phyloP scores from a whole-genome alignment of 2,797 vertebrate genomes.

The Cephalopachus bancanus region DNA sequence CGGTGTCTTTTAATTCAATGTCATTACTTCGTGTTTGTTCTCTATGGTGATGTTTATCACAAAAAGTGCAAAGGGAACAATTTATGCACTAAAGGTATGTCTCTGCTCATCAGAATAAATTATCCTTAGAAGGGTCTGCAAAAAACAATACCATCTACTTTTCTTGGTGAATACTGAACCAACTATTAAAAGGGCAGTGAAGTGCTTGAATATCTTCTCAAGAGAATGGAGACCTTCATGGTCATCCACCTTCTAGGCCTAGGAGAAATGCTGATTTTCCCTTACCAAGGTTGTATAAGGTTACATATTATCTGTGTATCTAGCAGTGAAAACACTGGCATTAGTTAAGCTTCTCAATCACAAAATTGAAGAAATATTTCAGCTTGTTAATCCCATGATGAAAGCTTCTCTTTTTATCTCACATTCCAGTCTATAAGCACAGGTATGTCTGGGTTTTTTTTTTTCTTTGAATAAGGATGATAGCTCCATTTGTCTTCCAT shows the following conservation, averaged over 20 bases:
- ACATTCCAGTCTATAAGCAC: neutral
- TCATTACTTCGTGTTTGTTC: slow-evolving; percentile 71
- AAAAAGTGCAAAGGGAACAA: slow-evolving; percentile 52
- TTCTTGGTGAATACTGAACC: slow-evolving; percentile 46
- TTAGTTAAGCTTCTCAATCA: neutral
- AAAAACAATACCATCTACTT: slow-evolving; percentile 49
- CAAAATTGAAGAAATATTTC: neutral
- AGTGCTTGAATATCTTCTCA: neutral
- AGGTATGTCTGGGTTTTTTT: neutral
- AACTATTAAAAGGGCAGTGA: neutral
- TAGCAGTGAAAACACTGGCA: neutral
- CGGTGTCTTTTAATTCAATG: slow-evolving; percentile 68
- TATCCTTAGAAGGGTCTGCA: slow-evolving; percentile 40
- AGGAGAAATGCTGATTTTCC: neutral
- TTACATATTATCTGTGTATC: neutral
- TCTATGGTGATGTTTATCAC: slow-evolving; percentile 56
- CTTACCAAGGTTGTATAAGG: neutral
- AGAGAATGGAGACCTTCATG: neutral
- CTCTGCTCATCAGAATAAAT: slow-evolving; percentile 61
- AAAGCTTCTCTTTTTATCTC: neutral
- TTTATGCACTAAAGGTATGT: slow-evolving; percentile 56
- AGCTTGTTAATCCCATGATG: neutral
- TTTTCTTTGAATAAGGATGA: neutral
- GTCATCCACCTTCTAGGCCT: neutral
- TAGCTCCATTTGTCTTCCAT: neutral